Conservation (phyloP, 2,888 invertebrate species). For the Rhogogaster chlorosoma region DNA sequence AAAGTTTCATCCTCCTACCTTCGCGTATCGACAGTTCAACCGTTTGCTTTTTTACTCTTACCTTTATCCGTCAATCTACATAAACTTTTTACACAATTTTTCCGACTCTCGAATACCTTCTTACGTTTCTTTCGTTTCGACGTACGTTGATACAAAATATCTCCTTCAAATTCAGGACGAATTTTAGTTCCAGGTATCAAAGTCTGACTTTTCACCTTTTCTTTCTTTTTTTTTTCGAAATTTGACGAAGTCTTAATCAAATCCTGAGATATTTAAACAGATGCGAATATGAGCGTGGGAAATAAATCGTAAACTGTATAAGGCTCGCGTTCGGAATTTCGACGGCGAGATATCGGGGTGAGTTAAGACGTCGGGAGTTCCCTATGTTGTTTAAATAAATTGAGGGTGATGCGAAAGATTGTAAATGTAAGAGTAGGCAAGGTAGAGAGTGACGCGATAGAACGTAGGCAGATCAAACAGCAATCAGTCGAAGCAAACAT, state of each 20-base stretch:
- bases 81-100: not conserved
- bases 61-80: not conserved
- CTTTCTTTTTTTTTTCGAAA: too few relatives aligned
- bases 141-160: not conserved
- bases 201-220: too few relatives aligned
- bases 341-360: not conserved
- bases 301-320: not conserved
- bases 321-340: not conserved
- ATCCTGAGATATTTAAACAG: not conserved
- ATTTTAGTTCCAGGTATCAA: not conserved
- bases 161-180: not conserved
- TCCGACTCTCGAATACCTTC: not conserved
- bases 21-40: not conserved
- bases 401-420: slow-evolving; percentile 13
- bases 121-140: not conserved
- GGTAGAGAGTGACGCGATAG: slow-evolving; percentile 48
- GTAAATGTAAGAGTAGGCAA: not conserved
- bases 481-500: slow-evolving; percentile 70
- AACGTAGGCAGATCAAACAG: slow-evolving; percentile 68
- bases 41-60: not conserved
- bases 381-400: slow-evolving; percentile 38
- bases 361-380: not conserved
- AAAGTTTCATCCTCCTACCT: not conserved
- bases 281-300: too few relatives aligned
- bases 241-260: too few relatives aligned